These are phyloP conservation scores for Andrena bicolor DNA, from an alignment of 2,888 invertebrate genomes.

Conservation along the genomic window DNA sequence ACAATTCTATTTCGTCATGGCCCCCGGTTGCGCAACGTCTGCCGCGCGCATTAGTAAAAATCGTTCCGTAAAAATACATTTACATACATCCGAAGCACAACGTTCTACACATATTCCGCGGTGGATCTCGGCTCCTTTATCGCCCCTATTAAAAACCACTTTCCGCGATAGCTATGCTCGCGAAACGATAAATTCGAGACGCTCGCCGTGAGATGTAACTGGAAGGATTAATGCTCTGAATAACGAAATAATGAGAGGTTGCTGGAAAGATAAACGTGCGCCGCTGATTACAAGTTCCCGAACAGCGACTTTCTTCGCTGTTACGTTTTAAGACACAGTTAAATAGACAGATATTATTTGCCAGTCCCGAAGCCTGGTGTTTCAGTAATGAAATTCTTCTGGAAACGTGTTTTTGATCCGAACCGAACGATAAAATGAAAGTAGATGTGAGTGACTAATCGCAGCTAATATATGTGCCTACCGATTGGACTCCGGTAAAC, in stretches of 20 bases:
- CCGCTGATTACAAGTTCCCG: not conserved
- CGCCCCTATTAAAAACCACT: conserved; percentile 9
- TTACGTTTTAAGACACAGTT: conserved; percentile 1
- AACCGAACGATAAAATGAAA: too few species aligned
- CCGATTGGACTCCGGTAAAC: too few species aligned
- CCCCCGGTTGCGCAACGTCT: conserved; percentile 15
- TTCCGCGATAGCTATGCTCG: not conserved
- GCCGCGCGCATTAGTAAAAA: conserved; percentile 24
- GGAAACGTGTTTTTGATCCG: too few species aligned
- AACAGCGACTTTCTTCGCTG: not conserved
- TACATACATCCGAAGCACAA: conserved; percentile 1
- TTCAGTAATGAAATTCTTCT: too few species aligned
- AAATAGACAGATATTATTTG: not conserved
- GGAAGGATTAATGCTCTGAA: too few species aligned
- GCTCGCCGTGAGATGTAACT: not conserved
- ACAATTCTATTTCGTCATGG: conserved; percentile 43
- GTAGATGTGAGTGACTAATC: too few species aligned
- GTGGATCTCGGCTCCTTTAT: conserved; percentile 11
- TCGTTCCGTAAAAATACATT: conserved; percentile 30
- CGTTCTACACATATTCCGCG: conserved; percentile 12
- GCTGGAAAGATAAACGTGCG: not conserved
- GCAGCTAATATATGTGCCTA: too few species aligned
- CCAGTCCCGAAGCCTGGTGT: too few species aligned
- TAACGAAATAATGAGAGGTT: not conserved
- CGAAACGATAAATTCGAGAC: not conserved